Conservation (phyloP, 2,888 invertebrate genomes). For the Liodrosophila aerea region DNA sequence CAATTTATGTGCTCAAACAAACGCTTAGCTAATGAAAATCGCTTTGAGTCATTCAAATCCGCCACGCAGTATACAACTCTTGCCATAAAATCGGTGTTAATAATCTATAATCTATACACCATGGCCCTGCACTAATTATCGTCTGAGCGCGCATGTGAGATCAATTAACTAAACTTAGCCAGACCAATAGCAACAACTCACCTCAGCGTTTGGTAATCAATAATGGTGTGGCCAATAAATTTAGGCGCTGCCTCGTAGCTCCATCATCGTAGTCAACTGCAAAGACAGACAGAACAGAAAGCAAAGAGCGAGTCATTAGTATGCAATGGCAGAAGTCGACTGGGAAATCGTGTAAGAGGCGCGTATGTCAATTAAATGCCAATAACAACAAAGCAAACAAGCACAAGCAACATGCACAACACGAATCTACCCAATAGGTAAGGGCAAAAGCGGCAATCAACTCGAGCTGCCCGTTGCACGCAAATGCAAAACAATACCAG, state of each 20-base stretch:
- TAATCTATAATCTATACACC: constrained; percentile 46
- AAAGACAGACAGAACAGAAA: constrained; percentile 28
- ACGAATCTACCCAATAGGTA: constrained; percentile 36
- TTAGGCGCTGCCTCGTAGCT: constrained; percentile 37
- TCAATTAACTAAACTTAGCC: constrained; percentile 63
- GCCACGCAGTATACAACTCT: constrained; percentile 3
- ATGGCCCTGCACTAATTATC: constrained; percentile 52
- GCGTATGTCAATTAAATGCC: constrained; percentile 76
- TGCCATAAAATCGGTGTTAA: constrained; percentile 69
- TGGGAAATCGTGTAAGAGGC: constrained; percentile 69
- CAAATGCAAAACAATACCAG: constrained; percentile 65
- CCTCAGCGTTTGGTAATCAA: constrained; percentile 46
- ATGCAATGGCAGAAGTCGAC: constrained; percentile 52
- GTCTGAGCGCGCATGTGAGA: constrained; percentile 51
- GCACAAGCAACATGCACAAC: constrained; percentile 18
- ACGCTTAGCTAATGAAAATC: constrained; percentile 48
- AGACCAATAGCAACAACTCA: constrained; percentile 60
- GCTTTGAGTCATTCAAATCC: constrained; percentile 23
- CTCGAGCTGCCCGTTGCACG: constrained; percentile 60
- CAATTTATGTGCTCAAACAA: constrained; percentile 24
- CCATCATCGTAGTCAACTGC: constrained; percentile 47
- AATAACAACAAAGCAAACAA: constrained; percentile 45
- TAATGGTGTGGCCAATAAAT: constrained; percentile 60
- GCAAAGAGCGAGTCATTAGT: constrained; percentile 46
- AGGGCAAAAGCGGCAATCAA: constrained; percentile 34